Base-by-base conservation (phyloP, 2,888 invertebrate species). In the Lamproptera curius region DNA sequence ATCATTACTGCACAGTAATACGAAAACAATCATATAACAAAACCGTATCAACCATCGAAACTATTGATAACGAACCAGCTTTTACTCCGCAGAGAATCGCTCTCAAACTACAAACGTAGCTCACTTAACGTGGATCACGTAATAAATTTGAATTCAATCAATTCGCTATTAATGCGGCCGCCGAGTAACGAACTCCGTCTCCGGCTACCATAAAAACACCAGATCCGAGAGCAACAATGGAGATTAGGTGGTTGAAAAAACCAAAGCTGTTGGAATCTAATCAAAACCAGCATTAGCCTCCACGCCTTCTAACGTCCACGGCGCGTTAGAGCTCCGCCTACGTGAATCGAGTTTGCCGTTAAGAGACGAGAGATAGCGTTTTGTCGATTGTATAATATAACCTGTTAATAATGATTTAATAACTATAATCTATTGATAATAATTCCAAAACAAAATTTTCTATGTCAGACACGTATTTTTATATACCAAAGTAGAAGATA, bases 191-290 rank as follows among this genome's bases (percentile, higher is more conserved):
- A 57, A 61, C 59, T 58, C 59, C 57, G 36, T 43, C 35, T 54
- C 28, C 10, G 28, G 28, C 61, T 58, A 60, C 59, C 55, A 60
- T 57, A 62, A 62, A 62, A 62, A 58, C 56, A 43, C n/a, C 16
- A 55, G 53, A 55, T 55, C 55, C 54, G 44, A 54, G 52, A 53
- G 50, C 58, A 62, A 62, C 62, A 74, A 71, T 68, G 69, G 71
- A 73, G 73, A 73, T 70, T 73, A 69, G 67, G 68, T 73, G 73
- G n/a, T 36, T 63, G 61, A 67, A 69, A 69, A 71, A 76, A 72
- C 65, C 70, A 75, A 48, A 76, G 74, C 77, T 72, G 70, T 73
- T 67, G 70, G 67, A 78, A 76, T 78, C 73, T 83, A 83, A 83
- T 84, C 81, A 78, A 75, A 75, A 73, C 71, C 63, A 67, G 76